phyloP scores from a whole-genome alignment of 1,140 invertebrate genomes.

The Chrysomallon squamiferum region DNA sequence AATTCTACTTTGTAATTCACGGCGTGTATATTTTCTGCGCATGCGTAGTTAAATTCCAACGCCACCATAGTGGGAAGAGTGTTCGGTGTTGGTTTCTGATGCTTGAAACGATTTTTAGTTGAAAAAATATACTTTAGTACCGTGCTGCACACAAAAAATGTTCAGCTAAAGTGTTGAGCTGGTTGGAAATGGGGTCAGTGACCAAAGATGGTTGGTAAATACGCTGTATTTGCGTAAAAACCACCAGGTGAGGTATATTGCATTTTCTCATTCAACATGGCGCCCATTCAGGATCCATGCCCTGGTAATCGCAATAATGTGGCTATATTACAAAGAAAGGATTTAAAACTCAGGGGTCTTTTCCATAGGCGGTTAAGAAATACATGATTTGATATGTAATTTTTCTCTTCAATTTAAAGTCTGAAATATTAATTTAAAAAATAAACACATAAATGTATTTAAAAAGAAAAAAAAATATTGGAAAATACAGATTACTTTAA shows the following conservation, averaged over 20 bases:
- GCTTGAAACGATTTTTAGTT: not conserved
- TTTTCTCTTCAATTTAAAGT: no score
- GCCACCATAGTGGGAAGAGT: conserved; percentile 1
- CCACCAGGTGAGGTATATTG: not conserved
- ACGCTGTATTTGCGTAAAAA: conserved; percentile 47
- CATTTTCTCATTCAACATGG: conserved; percentile 23
- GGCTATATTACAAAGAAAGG: no score
- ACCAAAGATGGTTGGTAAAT: conserved; percentile 50
- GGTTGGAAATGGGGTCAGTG: conserved; percentile 58
- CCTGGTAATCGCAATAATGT: not conserved
- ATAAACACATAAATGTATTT: no score
- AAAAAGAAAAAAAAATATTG: no score
- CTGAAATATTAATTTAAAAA: no score
- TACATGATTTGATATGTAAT: no score
- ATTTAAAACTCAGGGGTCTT: no score
- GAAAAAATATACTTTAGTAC: conserved; percentile 1
- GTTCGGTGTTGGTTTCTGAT: not conserved
- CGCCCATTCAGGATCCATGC: conserved; percentile 6
- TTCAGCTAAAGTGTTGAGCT: conserved; percentile 47
- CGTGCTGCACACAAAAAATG: conserved; percentile 38
- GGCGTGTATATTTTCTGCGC: conserved; percentile 4
- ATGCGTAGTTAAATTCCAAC: not conserved
- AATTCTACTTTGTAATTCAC: not conserved
- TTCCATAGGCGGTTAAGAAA: no score
- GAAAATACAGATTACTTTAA: no score